These are phyloP conservation scores for Pseudochaenichthys georgianus DNA, from an alignment of 2,797 vertebrate genomes.

Conservation along the genomic window DNA sequence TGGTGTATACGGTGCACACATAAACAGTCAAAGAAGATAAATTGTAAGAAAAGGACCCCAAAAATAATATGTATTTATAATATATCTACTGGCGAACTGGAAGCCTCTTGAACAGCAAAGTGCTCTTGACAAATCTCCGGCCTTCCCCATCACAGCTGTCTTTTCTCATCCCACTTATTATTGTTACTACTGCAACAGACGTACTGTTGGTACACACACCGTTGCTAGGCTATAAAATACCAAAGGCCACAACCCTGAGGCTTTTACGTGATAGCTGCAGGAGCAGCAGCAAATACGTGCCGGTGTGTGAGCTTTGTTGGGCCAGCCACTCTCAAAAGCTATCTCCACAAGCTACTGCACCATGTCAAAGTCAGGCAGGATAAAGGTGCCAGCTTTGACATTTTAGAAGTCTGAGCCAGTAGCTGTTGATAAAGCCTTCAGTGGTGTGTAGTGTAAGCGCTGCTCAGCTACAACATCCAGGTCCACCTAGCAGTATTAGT, in stretches of 20 bases:
- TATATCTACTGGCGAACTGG: constrained; percentile 22
- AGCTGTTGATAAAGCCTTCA: constrained; percentile 31
- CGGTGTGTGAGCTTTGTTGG: constrained; percentile 7
- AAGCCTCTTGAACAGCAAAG: constrained; percentile 36
- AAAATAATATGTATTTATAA: no score
- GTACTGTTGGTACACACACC: constrained; percentile 68
- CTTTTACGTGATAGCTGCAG: constrained; percentile 46
- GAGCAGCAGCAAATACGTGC: constrained; percentile 33
- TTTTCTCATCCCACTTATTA: constrained; percentile 69
- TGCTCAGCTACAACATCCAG: neutral
- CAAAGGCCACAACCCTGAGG: constrained; percentile 59
- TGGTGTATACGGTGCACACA: no score
- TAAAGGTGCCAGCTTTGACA: constrained; percentile 25
- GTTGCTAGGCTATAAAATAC: constrained; percentile 80
- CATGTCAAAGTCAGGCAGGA: constrained; percentile 13
- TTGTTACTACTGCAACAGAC: constrained; percentile 66
- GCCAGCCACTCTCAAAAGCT: constrained; percentile 25
- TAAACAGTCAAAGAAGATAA: no score
- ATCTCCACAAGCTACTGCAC: constrained; percentile 38
- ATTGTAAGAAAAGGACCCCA: no score
- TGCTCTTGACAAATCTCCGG: constrained; percentile 40
- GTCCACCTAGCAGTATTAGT: no score
- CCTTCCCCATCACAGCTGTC: constrained; percentile 75
- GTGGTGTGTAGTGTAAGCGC: neutral
- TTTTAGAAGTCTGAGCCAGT: neutral